Base-by-base conservation (phyloP, 2,888 invertebrate genomes). In the Xestia sexstrigata region DNA sequence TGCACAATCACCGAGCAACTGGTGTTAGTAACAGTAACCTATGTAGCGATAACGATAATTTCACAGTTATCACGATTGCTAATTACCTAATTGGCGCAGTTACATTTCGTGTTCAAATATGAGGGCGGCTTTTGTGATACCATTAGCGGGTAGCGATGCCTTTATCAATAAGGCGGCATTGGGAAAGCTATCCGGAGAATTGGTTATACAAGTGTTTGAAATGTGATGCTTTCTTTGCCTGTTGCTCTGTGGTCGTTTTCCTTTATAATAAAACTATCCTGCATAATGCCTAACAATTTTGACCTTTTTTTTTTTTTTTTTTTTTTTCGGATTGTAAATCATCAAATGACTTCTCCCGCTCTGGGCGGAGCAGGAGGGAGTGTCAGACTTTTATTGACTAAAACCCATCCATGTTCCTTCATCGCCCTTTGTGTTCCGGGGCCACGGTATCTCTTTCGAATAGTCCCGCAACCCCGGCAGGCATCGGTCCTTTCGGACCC, bases 41-140 rank as follows among this genome's bases (percentile, higher is more conserved):
- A 81, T 86, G 76, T 76, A 78, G 77, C 83, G 80, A 88, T 88
- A 88, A 87, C 86, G 85, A 85, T 87, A 86, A 86, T 86, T 85
- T 82, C 70, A 83, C 72, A 80, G 82, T 82, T 86, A 87, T 85
- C 85, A 74, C 74, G 81, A 83, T 86, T 81, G 86, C 86, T 86
- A 88, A 83, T 86, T 82, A 80, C 85, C 83, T 86, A 82, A 83
- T 81, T 81, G 80, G 79, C 73, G 80, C 79, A 87, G 86, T 88
- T 83, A 87, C 82, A 85, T 83, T 84, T 81, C 81, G 72, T 78
- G 84, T 83, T 84, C 79, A 80, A 86, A 84, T 84, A 82, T 86
- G 86, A 78, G 73, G 74, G 76, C 26, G 62, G 82, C 66, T 78
- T 87, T 81, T 74, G 84, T 83, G 11, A 45, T 65, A 78, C 74